These are phyloP conservation scores for Zaprionus capensis DNA, from an alignment of 1,140 invertebrate genomes.

Conservation along the genomic window DNA sequence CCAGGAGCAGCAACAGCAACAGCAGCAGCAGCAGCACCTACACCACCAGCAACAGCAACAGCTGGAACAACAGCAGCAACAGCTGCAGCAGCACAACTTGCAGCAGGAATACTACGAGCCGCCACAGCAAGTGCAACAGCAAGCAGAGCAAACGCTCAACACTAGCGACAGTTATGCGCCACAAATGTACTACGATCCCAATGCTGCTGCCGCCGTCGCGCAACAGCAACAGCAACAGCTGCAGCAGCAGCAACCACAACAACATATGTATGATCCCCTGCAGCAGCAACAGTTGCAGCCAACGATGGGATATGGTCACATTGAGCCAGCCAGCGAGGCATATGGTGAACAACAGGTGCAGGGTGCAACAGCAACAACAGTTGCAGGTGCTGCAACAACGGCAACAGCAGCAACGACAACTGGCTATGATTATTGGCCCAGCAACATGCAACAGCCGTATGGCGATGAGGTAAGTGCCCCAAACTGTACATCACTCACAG, in stretches of 20 bases:
- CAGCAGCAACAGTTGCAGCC: constrained; percentile 27
- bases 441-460: constrained; percentile 56
- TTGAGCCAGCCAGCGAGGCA: constrained; percentile 35
- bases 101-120: constrained; percentile 61
- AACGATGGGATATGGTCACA: constrained; percentile 35
- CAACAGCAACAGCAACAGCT: constrained; percentile 40
- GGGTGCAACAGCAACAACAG: constrained; percentile 27
- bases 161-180: constrained; percentile 46
- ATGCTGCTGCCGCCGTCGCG: constrained; percentile 39
- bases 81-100: constrained; percentile 10
- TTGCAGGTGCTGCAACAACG: constrained; percentile 8
- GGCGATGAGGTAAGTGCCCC: constrained; percentile 65
- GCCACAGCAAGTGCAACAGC: constrained; percentile 26
- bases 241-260: constrained; percentile 28
- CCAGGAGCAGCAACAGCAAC: constrained; percentile 20
- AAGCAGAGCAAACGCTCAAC: constrained; percentile 30
- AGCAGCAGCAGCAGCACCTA: constrained; percentile 7
- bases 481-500: not conserved
- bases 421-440: constrained; percentile 66
- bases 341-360: constrained; percentile 26
- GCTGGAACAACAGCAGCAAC: constrained; percentile 7
- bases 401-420: constrained; percentile 7
- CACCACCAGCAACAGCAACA: constrained; percentile 9
- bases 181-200: constrained; percentile 68
- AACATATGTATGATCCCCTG: constrained; percentile 38